Base-by-base conservation (phyloP, 1,140 invertebrate species). In the Latrodectus geometricus region DNA sequence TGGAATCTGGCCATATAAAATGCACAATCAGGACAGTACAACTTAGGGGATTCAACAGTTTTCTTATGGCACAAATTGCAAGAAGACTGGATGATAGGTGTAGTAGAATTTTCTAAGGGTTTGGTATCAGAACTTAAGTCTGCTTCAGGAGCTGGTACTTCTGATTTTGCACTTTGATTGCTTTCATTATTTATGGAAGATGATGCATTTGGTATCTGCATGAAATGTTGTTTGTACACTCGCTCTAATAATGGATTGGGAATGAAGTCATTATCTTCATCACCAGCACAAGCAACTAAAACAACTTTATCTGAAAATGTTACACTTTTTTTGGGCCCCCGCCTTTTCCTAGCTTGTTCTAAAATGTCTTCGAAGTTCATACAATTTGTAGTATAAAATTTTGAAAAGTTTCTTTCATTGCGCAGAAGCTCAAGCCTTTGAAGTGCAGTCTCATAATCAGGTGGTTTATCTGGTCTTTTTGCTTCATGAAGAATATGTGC, bases 301-400 rank as follows among this genome's bases (percentile, higher is more conserved):
- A 96, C 96, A 0, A 98, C 96, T 91, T 97, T 96, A 90, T 98
- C 96, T 89, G 96, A 97, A 91, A 98, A 98, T 0, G 96, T 97
- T 2, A 98, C 97, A 89, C 95, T 96, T 90, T 97, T 97, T 92
- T 97, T 97, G n/a, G 76, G 70, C 14, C 87, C 87, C 48, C 88
- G 89, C 68, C 89, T 89, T 76, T 89, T 90, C 78, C 88, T 89
- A n/a, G 72, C 76, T 52, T 89, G 70, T 21, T 81, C 74, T 9
- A 84, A 15, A 54, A 86, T 78, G 3, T 56, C 69, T 74, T 86
- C 84, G 21, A 86, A 78, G 21, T 66, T 79, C n/a, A 86, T 78
- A 20, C 66, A 72, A 8, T 73, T 86, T n/a, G 52, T 76, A 11
- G 49, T 17, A 65, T 76, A 87, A 48, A 69, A 74, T 20, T 70